Percentiles rank a stretch among this genome's conserved stretches.
Conservation (phyloP, 2,888 invertebrate species). For the Bursaphelenchus okinawaensis region DNA sequence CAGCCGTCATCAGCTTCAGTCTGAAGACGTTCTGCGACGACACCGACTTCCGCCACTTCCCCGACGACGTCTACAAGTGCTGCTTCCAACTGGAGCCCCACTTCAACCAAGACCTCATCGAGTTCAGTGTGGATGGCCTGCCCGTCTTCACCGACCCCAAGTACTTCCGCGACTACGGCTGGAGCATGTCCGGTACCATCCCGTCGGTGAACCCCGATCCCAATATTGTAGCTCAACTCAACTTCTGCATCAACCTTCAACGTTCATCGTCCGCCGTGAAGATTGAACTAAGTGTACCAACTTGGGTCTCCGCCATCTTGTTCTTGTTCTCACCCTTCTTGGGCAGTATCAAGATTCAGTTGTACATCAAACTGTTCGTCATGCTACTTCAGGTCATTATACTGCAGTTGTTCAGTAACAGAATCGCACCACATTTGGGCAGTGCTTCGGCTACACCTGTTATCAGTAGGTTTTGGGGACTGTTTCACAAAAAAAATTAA, state of each 20-base stretch:
- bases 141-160: conserved; percentile 57
- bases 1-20: conserved; percentile 52
- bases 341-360: conserved; percentile 41
- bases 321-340: conserved; percentile 52
- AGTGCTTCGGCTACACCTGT: conserved; percentile 48
- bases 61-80: conserved; percentile 55
- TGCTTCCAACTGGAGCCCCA: conserved; percentile 53
- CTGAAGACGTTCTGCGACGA: conserved; percentile 56
- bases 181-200: conserved; percentile 48
- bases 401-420: conserved; percentile 50
- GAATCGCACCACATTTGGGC: conserved; percentile 51
- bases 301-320: conserved; percentile 44
- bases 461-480: conserved; percentile 40
- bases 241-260: conserved; percentile 55
- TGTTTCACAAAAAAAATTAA: conserved; percentile 1
- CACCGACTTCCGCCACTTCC: conserved; percentile 53
- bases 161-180: conserved; percentile 56
- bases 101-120: conserved; percentile 48
- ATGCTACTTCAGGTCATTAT: conserved; percentile 51
- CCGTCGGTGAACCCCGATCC: conserved; percentile 47
- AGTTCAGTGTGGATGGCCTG: conserved; percentile 45
- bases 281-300: conserved; percentile 31
- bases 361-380: conserved; percentile 51
- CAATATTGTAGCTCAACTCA: conserved; percentile 34
- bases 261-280: conserved; percentile 47